Evolutionary conservation across 1,140 invertebrate genomes (phyloP).

Genomic region (Whitmania pigra): DNA sequence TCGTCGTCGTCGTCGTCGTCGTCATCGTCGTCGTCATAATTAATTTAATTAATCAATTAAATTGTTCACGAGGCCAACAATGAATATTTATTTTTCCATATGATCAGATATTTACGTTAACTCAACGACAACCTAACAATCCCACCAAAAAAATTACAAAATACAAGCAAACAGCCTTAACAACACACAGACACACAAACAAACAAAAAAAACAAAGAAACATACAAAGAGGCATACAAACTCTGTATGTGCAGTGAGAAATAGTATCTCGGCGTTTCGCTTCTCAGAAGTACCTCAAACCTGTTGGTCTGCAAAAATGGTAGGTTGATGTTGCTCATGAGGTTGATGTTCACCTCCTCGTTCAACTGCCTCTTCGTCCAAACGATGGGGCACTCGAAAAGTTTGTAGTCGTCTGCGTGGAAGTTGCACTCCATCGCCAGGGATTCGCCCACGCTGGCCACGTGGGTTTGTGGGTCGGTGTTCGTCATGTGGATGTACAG

Average conservation of each 20-base stretch:
- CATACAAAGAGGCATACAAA: constrained; percentile 8
- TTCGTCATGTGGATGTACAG: constrained; percentile 21
- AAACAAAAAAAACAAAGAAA: neutral
- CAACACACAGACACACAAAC: neutral
- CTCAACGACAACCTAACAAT: neutral
- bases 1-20: no score
- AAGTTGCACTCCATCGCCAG: constrained; percentile 23
- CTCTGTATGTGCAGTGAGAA: constrained; percentile 17
- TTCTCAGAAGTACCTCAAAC: constrained; percentile 19
- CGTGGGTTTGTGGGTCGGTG: constrained; percentile 17
- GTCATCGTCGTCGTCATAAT: no score
- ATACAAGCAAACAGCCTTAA: neutral
- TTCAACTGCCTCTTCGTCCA: constrained; percentile 23
- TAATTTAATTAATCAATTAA: no score
- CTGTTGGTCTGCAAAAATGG: constrained; percentile 19
- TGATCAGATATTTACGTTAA: no score
- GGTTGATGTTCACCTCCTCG: constrained; percentile 21
- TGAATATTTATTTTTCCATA: no score
- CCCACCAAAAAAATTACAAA: neutral
- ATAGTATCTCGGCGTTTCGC: constrained; percentile 14
- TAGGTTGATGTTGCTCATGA: constrained; percentile 25
- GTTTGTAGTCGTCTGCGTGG: constrained; percentile 19
- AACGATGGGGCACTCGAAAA: constrained; percentile 22
- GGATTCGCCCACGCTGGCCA: constrained; percentile 20
- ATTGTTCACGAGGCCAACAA: no score